Conservation (phyloP, 1,140 invertebrate genomes). For the Amphibalanus amphitrite region DNA sequence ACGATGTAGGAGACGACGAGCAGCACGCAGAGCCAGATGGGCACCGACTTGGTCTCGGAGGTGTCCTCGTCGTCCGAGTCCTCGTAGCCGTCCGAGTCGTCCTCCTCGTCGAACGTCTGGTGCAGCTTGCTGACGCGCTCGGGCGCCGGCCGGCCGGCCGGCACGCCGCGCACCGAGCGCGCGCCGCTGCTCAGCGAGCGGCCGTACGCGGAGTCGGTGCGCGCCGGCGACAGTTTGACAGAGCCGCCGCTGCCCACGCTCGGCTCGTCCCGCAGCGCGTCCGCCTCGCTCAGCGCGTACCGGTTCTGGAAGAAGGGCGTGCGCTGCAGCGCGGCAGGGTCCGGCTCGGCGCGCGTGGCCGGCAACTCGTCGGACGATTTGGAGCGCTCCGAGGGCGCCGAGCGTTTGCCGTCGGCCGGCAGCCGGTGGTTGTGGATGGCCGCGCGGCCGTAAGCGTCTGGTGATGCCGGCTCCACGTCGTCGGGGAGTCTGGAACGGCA, state of each 20-base stretch:
- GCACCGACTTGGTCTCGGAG: conserved; percentile 40
- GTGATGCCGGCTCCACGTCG: not conserved
- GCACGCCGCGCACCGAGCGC: not conserved
- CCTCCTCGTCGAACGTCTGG: not conserved
- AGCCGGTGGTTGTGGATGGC: not conserved
- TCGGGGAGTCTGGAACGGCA: not conserved
- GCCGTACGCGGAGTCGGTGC: not conserved
- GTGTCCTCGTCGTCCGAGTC: conserved; percentile 18
- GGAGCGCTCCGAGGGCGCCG: not conserved
- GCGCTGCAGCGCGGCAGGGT: not conserved
- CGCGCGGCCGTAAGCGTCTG: not conserved
- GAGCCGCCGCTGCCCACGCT: not conserved
- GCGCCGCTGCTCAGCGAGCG: not conserved
- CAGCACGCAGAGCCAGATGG: conserved; percentile 77
- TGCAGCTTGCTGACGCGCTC: not conserved
- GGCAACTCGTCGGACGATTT: not conserved
- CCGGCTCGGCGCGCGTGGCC: not conserved
- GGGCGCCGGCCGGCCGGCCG: too few species aligned
- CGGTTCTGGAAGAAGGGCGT: not conserved
- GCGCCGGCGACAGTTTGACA: not conserved
- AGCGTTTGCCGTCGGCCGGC: not conserved
- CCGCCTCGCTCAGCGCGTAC: not conserved
- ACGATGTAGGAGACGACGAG: conserved; percentile 76
- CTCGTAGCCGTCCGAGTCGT: conserved; percentile 27
- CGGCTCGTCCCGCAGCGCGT: not conserved